Evolutionary conservation across 2,888 invertebrate species (phyloP).

Genomic region (Eristalis arbustorum): DNA sequence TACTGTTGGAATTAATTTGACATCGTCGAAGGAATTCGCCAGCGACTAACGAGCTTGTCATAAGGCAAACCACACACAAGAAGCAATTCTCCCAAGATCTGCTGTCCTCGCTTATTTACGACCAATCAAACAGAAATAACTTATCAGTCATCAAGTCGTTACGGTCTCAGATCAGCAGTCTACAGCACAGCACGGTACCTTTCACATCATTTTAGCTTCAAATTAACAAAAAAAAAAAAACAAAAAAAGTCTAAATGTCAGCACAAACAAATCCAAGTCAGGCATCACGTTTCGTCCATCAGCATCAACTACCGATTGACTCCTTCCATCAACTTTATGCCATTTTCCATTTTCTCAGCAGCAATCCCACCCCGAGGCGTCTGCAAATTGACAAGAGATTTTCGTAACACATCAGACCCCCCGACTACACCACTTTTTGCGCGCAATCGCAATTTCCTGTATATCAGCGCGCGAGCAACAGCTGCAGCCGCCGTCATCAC

Average conservation of each 20-base stretch:
- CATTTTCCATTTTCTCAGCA: constrained; percentile 45
- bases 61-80: background rate
- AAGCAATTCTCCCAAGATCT: too few species aligned
- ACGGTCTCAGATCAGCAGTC: background rate
- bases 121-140: background rate
- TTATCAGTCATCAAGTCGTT: background rate
- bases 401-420: constrained; percentile 57
- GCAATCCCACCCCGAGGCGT: constrained; percentile 34
- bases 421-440: constrained; percentile 42
- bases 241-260: constrained; percentile 41
- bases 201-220: constrained; percentile 34
- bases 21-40: background rate
- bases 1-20: too few species aligned
- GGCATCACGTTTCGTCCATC: constrained; percentile 60
- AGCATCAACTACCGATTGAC: constrained; percentile 55
- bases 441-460: constrained; percentile 48
- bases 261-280: constrained; percentile 22
- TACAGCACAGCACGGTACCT: constrained; percentile 4
- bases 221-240: background rate
- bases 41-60: background rate
- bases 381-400: constrained; percentile 60
- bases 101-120: background rate
- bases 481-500: constrained; percentile 13
- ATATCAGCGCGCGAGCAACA: constrained; percentile 36
- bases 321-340: constrained; percentile 58